Conservation (phyloP, 2,888 invertebrate genomes). For the Drosophila phalerata region DNA sequence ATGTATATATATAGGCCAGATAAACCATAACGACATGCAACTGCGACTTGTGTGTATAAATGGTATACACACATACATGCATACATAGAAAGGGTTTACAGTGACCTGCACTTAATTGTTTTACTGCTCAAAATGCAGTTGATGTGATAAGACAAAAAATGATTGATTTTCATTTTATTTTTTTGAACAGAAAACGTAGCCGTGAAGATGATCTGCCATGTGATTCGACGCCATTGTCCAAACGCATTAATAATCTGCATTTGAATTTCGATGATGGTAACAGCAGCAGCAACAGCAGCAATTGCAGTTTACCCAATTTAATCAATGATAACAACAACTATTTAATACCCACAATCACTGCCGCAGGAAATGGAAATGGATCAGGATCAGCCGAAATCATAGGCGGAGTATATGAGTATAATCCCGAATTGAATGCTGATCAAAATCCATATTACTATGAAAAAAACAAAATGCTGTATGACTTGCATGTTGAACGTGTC, state of each 20-base stretch:
- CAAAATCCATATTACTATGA: constrained; percentile 95
- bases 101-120: constrained; percentile 47
- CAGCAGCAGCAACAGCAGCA: constrained; percentile 71
- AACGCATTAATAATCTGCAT: constrained; percentile 95
- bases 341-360: constrained; percentile 46
- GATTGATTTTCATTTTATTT: neutral
- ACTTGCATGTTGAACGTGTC: constrained; percentile 92
- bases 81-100: constrained; percentile 12
- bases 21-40: neutral
- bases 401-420: constrained; percentile 86
- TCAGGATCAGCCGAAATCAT: constrained; percentile 30
- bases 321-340: constrained; percentile 65
- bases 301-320: constrained; percentile 56
- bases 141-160: too few relatives aligned
- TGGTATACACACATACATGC: neutral
- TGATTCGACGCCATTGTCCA: constrained; percentile 93
- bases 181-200: constrained; percentile 89
- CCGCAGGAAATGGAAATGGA: constrained; percentile 21
- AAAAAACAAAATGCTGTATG: constrained; percentile 93
- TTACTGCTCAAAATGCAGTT: constrained; percentile 5
- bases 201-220: constrained; percentile 91
- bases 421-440: constrained; percentile 90
- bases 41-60: constrained; percentile 22
- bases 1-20: neutral
- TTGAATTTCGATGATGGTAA: constrained; percentile 86